Evolutionary conservation across 2,113 vertebrate species (phyloP).

Genomic region (Paracanthobrama guichenoti): DNA sequence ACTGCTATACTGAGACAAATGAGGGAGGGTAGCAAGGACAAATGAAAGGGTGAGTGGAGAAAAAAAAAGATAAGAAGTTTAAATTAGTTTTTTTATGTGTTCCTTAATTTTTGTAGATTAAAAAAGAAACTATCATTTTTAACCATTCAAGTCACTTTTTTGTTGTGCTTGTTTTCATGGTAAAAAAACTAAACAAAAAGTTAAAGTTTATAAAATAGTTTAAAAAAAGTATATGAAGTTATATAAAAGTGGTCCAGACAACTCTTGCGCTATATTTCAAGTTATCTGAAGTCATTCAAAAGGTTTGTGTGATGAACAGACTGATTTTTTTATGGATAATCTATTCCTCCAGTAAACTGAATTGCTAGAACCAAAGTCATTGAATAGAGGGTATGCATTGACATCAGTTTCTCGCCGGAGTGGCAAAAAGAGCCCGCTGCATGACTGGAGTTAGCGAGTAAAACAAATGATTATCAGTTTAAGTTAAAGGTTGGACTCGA

Average conservation of each 20-base stretch:
- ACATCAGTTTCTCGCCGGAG: too few relatives aligned
- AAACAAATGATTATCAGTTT: too few relatives aligned
- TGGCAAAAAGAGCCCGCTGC: too few relatives aligned
- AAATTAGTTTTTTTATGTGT: not conserved
- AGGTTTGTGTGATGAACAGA: not conserved
- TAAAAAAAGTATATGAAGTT: too few relatives aligned
- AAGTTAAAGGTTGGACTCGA: too few relatives aligned
- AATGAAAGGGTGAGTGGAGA: not conserved
- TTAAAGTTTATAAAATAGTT: too few relatives aligned
- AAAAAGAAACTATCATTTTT: too few relatives aligned
- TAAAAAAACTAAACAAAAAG: too few relatives aligned
- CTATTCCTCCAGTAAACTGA: not conserved
- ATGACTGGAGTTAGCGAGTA: too few relatives aligned
- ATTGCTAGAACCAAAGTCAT: not conserved
- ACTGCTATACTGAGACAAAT: slow-evolving; percentile 2
- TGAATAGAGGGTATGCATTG: not conserved
- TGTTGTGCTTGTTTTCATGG: too few relatives aligned
- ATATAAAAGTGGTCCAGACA: not conserved
- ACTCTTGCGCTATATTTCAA: not conserved
- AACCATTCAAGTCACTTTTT: too few relatives aligned
- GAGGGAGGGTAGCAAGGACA: slow-evolving; percentile 20
- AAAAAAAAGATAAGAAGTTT: not conserved
- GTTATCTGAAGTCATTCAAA: not conserved
- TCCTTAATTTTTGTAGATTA: too few relatives aligned
- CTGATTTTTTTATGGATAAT: not conserved